Conservation (phyloP, 2,797 vertebrate genomes). For the Hydrolagus colliei region DNA sequence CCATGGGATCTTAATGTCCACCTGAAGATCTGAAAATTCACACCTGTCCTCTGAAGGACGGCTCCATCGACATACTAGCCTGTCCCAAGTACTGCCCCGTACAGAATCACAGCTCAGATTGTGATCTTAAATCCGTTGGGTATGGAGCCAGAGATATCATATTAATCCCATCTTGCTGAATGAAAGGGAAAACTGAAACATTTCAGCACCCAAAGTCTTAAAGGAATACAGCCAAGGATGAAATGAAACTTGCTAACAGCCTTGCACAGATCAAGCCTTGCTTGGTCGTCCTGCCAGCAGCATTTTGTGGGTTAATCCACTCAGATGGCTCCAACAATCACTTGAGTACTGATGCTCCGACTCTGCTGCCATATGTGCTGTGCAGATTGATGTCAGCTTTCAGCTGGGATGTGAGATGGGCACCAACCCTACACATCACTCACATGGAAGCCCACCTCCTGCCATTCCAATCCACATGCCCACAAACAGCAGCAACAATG, state of each 20-base stretch:
- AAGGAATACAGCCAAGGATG: background rate
- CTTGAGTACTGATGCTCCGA: constrained; percentile 14
- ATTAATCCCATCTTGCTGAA: background rate
- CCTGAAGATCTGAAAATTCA: too few relatives aligned
- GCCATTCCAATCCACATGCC: background rate
- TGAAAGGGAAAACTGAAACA: background rate
- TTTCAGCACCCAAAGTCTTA: background rate
- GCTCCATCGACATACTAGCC: too few relatives aligned
- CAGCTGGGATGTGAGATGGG: constrained; percentile 23
- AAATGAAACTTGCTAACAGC: background rate
- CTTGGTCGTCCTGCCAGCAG: constrained; percentile 6
- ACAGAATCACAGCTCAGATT: too few relatives aligned
- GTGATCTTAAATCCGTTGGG: too few relatives aligned
- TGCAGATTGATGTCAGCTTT: constrained; percentile 30
- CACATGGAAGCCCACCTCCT: constrained; percentile 14
- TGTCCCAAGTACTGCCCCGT: too few relatives aligned
- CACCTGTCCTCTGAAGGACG: too few relatives aligned
- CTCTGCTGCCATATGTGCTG: constrained; percentile 30
- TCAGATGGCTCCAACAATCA: constrained; percentile 27
- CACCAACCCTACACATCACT: constrained; percentile 22
- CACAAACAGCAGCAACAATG: background rate
- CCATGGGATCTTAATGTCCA: too few relatives aligned
- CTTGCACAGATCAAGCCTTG: background rate
- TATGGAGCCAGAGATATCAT: too few relatives aligned
- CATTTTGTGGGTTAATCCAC: constrained; percentile 24